phyloP scores from a whole-genome alignment of 2,797 vertebrate species.

The Spinus pinus region DNA sequence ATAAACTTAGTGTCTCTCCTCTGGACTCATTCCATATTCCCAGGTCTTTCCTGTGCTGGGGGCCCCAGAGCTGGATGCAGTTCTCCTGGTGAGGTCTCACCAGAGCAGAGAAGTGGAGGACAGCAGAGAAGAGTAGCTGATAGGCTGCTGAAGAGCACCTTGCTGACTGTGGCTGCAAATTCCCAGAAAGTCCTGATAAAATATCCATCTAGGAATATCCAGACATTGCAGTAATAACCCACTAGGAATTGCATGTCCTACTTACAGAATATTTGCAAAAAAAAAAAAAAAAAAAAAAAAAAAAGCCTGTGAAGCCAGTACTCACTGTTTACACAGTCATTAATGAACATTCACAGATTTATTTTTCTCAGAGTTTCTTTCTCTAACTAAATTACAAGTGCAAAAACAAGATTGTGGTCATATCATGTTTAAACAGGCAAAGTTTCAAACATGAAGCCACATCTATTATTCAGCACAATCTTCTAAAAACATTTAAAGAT shows the following conservation, averaged over 20 bases:
- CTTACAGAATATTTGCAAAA: background rate
- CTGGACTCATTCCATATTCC: background rate
- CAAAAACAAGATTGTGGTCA: constrained; percentile 57
- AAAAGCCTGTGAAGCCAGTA: background rate
- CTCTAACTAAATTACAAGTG: constrained; percentile 23
- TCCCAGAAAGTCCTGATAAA: background rate
- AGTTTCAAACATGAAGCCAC: constrained; percentile 50
- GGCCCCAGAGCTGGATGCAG: background rate
- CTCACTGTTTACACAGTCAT: background rate
- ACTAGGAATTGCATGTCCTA: background rate
- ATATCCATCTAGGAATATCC: background rate
- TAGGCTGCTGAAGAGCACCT: background rate
- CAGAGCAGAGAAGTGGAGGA: background rate
- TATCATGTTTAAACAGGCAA: constrained; percentile 59
- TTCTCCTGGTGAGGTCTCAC: background rate
- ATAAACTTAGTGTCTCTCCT: background rate
- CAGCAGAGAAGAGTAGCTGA: background rate
- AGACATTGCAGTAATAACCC: background rate
- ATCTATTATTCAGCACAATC: constrained; percentile 61
- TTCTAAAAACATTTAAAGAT: constrained; percentile 54
- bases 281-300: background rate
- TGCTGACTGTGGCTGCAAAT: background rate
- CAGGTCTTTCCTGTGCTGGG: background rate
- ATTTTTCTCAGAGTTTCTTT: background rate
- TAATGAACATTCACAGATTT: background rate